Conservation (phyloP, 2,797 vertebrate species). For the Leptatherina wallacei region DNA sequence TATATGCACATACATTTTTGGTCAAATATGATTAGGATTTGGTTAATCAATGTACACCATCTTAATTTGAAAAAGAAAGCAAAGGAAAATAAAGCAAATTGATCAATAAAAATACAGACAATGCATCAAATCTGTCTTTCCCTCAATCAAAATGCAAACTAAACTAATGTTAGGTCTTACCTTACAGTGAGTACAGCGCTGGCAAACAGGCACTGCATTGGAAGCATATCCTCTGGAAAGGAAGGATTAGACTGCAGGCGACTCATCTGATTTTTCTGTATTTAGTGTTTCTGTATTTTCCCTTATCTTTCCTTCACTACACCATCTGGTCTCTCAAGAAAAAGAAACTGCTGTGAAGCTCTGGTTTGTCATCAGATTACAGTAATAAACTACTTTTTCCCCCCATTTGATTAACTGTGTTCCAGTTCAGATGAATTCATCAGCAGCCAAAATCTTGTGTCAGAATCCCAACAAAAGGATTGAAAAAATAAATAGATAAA, state of each 20-base stretch:
- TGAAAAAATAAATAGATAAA: no score
- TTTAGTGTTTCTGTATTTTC: constrained; percentile 60
- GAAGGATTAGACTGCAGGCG: constrained; percentile 36
- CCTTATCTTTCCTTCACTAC: constrained; percentile 62
- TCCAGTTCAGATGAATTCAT: constrained; percentile 31
- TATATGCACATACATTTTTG: background rate
- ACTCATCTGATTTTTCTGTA: constrained; percentile 66
- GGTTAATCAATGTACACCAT: background rate
- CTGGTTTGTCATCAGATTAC: constrained; percentile 41
- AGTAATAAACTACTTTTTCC: constrained; percentile 34
- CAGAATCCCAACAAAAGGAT: background rate
- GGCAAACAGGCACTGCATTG: constrained; percentile 46
- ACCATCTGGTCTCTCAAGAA: constrained; percentile 45
- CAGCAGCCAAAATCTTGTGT: background rate
- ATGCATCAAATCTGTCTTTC: background rate
- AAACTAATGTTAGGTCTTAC: constrained; percentile 13
- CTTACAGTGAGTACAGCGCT: constrained; percentile 52
- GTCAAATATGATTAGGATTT: background rate
- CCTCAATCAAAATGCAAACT: constrained; percentile 12
- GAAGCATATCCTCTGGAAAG: constrained; percentile 52
- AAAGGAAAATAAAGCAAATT: background rate
- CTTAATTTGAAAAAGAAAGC: background rate
- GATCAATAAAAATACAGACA: background rate
- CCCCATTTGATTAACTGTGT: constrained; percentile 14
- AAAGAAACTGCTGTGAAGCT: constrained; percentile 25